Percentiles rank a stretch among this genome's conserved stretches.
Conservation (phyloP, 2,113 vertebrate genomes). For the Actinemys pallida region DNA sequence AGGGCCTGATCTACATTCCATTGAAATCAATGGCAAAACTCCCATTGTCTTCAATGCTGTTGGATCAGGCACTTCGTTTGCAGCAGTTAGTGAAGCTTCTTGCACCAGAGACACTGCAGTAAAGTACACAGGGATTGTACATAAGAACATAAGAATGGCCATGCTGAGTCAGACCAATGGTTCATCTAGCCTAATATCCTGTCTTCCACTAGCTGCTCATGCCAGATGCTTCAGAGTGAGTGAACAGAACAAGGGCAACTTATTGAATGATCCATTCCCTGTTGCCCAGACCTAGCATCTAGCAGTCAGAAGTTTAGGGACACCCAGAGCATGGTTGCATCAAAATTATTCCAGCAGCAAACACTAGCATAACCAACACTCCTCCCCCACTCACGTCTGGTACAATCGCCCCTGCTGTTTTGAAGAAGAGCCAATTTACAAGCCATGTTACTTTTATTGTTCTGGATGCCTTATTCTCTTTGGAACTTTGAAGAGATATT, state of each 20-base stretch:
- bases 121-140: neutral
- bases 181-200: neutral
- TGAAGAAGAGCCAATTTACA: constrained; percentile 59
- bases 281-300: no score
- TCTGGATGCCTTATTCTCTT: constrained; percentile 62
- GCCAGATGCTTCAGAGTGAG: neutral
- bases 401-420: constrained; percentile 50
- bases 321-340: constrained; percentile 8
- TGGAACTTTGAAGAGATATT: constrained; percentile 59
- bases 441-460: constrained; percentile 56
- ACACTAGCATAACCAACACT: neutral
- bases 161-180: neutral
- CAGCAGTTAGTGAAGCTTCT: neutral
- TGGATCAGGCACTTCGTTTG: neutral
- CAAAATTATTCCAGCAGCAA: constrained; percentile 28
- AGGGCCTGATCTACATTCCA: neutral
- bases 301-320: neutral
- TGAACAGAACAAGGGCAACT: neutral
- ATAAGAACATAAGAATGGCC: neutral
- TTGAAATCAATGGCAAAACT: neutral
- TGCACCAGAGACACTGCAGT: neutral
- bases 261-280: neutral
- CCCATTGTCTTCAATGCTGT: neutral
- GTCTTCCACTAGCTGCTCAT: neutral
- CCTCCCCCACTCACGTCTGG: neutral